phyloP scores from a whole-genome alignment of 2,888 invertebrate genomes.

The Napeogenes sylphis region DNA sequence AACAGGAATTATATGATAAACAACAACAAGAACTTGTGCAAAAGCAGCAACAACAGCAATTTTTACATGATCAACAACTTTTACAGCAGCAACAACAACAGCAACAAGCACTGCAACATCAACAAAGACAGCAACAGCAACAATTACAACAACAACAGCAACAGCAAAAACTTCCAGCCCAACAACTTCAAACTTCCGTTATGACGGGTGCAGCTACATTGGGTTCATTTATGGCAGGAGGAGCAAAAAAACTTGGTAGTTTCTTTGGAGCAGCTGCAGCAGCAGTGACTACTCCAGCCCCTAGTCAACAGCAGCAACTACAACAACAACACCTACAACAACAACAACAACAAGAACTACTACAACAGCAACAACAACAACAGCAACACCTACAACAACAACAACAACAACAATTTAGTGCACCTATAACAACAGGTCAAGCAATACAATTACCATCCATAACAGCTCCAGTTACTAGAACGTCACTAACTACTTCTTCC shows the following conservation, averaged over 20 bases:
- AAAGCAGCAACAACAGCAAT: conserved; percentile 40
- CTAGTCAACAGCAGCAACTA: conserved; percentile 46
- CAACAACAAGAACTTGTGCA: conserved; percentile 35
- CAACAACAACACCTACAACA: conserved; percentile 53
- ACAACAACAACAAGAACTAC: conserved; percentile 56
- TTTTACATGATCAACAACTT: conserved; percentile 38
- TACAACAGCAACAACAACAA: conserved; percentile 39
- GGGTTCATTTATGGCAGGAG: conserved; percentile 72
- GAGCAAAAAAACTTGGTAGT: conserved; percentile 71
- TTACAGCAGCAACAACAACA: conserved; percentile 43
- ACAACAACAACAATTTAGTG: conserved; percentile 48
- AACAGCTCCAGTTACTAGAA: conserved; percentile 45
- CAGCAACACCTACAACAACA: conserved; percentile 44
- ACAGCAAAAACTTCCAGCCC: conserved; percentile 57
- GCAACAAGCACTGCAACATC: conserved; percentile 39
- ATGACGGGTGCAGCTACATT: conserved; percentile 70
- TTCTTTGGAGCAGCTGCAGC: conserved; percentile 73
- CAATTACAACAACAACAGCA: conserved; percentile 51
- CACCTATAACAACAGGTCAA: conserved; percentile 17
- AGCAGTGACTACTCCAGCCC: conserved; percentile 58
- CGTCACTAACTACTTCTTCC: conserved; percentile 55
- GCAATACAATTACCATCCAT: conserved; percentile 18
- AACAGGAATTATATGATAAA: conserved; percentile 37
- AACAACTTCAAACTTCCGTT: conserved; percentile 65
- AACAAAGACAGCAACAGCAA: conserved; percentile 40